Base-by-base conservation (phyloP, 2,113 vertebrate species). In the Spermophilus dauricus region DNA sequence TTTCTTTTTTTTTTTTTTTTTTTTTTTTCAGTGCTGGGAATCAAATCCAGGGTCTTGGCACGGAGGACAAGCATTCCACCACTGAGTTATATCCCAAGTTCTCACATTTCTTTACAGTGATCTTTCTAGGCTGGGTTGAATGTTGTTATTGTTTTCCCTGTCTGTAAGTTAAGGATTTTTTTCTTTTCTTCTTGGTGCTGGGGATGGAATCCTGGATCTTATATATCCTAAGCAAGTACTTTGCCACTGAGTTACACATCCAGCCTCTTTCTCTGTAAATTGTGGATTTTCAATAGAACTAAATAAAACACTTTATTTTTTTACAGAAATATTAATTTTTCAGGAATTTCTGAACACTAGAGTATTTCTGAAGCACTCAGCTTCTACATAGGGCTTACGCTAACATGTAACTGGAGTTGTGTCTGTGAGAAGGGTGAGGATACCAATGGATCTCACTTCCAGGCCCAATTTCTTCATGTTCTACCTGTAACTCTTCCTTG, bases 71-170 rank as follows among this genome's bases (percentile, higher is more conserved):
- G 8, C 58, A 24, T 61, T 58, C 58, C 45, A 22, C 61, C 61
- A 84, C 61, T 22, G 28, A 65, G 81, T 5, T 14, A 30, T 53
- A 39, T 39, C 61, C 12, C 77, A n/a, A 39, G 7, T 34, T 14
- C 73, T 86, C 61, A 78, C 14, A 45, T 88, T 91, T 97, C 67
- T 69, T 95, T 91, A 63, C 32, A 88, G 8, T 75, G 34, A 45
- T 63, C 14, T 81, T 93, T 86, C 83, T 42, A 7, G 6, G 26
- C 45, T 48, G 0, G 24, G 11, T 56, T 65, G 37, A 96, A 5
- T 42, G 2, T 39, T 61, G 24, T 56, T 42, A 1, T 39, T 61
- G 30, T 48, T 51, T 72, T 13, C 12, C 8, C 2, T 13, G n/a
- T 86, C 51, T 86, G 12, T 77, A 92, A 86, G 63, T 37, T 22